phyloP scores from a whole-genome alignment of 2,113 vertebrate species.

The human (Homo sapiens) region GRCh38 chr5:104494501-104495000 shows the following conservation, averaged over 20 bases:
- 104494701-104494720: background rate
- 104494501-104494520: background rate
- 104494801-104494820: background rate
- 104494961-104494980: conserved; percentile 21
- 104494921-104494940: conserved; percentile 25
- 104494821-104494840: background rate
- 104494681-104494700: background rate
- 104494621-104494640: background rate
- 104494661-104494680: background rate
- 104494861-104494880: background rate
- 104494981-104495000: conserved; percentile 57
- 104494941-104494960: background rate
- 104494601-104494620: background rate
- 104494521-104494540: background rate
- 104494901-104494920: background rate
- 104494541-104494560: background rate
- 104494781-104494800: background rate
- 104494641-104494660: background rate
- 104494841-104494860: conserved; percentile 11
- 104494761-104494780: background rate
- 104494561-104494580: background rate
- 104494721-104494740: background rate
- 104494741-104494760: background rate
- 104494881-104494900: background rate
- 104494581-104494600: background rate